Conservation (phyloP, 1,140 invertebrate genomes). For the Aphaenogaster ashmeadi region DNA sequence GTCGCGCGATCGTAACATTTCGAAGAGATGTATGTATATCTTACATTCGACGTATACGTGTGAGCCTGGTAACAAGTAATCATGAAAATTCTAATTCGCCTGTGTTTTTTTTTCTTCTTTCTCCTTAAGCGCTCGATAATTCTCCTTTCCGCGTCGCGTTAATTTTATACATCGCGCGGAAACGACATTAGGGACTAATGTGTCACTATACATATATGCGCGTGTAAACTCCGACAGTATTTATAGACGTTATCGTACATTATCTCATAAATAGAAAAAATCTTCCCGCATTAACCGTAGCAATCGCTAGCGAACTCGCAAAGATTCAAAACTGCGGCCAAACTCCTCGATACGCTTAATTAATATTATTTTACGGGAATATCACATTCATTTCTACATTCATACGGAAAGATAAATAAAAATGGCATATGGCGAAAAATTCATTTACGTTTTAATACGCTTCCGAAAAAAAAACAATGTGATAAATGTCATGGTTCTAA, state of each 20-base stretch:
- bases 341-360: neutral
- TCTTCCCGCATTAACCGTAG: neutral
- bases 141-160: neutral
- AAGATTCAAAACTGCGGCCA: neutral
- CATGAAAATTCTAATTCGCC: slow-evolving; percentile 39
- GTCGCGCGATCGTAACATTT: slow-evolving; percentile 14
- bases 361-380: slow-evolving; percentile 21
- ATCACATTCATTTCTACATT: slow-evolving; percentile 14
- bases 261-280: slow-evolving; percentile 35
- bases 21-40: neutral
- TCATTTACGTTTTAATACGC: neutral
- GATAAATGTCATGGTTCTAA: neutral
- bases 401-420: slow-evolving; percentile 15
- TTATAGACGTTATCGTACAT: slow-evolving; percentile 44
- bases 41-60: slow-evolving; percentile 37
- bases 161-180: slow-evolving; percentile 40
- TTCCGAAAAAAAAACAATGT: neutral
- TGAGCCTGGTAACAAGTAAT: slow-evolving; percentile 22
- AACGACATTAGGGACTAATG: slow-evolving; percentile 10
- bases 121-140: neutral
- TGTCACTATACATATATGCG: slow-evolving; percentile 14
- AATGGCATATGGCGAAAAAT: neutral
- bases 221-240: slow-evolving; percentile 28
- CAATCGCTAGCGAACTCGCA: neutral
- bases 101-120: neutral